Evolutionary conservation across 2,113 vertebrate species (phyloP).

Genomic region (Thalassarche chlororhynchos): DNA sequence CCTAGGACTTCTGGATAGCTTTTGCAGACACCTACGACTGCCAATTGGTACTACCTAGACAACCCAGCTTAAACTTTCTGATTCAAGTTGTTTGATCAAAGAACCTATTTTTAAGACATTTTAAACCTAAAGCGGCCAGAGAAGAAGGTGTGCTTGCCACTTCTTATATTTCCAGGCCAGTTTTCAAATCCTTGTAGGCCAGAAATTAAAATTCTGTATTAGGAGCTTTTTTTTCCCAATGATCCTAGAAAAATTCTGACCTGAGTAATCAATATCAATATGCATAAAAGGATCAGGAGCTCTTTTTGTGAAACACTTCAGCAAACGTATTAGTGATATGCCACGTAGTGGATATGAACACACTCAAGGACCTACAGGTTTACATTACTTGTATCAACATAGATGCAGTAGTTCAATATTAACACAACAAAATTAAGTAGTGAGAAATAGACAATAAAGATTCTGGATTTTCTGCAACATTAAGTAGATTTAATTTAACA

Average conservation of each 20-base stretch:
- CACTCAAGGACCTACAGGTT: rapidly evolving
- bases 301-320: neutral
- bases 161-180: neutral
- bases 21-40: neutral
- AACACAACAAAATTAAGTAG: neutral
- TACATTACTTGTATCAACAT: neutral
- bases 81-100: neutral
- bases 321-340: neutral
- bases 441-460: neutral
- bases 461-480: neutral
- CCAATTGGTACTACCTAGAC: neutral
- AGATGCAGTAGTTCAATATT: neutral
- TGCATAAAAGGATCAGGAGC: neutral
- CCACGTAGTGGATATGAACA: neutral
- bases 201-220: neutral
- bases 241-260: neutral
- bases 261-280: neutral
- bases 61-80: neutral
- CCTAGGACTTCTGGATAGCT: neutral
- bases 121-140: neutral
- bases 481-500: neutral
- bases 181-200: neutral
- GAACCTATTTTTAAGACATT: neutral
- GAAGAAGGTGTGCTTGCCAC: neutral
- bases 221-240: rapidly evolving